phyloP scores from a whole-genome alignment of 2,888 invertebrate genomes.

The Aporophyla lueneburgensis region DNA sequence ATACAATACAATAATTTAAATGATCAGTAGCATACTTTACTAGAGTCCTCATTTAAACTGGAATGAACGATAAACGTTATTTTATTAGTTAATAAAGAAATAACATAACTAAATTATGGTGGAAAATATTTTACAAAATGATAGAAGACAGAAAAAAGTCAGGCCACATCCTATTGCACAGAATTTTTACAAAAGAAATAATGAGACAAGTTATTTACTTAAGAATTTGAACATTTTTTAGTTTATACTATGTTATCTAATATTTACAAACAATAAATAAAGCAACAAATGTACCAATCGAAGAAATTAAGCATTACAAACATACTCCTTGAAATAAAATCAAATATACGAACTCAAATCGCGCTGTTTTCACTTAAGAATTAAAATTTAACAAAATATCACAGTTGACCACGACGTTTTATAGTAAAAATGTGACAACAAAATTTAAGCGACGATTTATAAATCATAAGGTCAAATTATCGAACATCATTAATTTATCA shows the following conservation, averaged over 20 bases:
- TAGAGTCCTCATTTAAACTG: slow-evolving; percentile 90
- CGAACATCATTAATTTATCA: slow-evolving; percentile 55
- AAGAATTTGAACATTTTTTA: slow-evolving; percentile 82
- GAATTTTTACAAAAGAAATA: slow-evolving; percentile 73
- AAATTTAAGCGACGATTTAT: slow-evolving; percentile 74
- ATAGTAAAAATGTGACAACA: slow-evolving; percentile 81
- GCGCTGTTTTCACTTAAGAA: slow-evolving; percentile 84
- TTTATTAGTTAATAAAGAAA: slow-evolving; percentile 88
- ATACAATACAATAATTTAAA: slow-evolving; percentile 91
- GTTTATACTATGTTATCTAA: slow-evolving; percentile 80
- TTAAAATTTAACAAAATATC: slow-evolving; percentile 90
- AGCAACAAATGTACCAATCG: slow-evolving; percentile 85
- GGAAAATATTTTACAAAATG: slow-evolving; percentile 82
- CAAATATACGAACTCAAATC: slow-evolving; percentile 80
- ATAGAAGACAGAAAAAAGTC: slow-evolving; percentile 76
- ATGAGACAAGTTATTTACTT: slow-evolving; percentile 67
- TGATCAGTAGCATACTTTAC: slow-evolving; percentile 88
- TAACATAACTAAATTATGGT: slow-evolving; percentile 88
- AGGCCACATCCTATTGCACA: slow-evolving; percentile 89
- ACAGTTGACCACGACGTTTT: slow-evolving; percentile 90
- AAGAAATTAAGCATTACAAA: slow-evolving; percentile 76
- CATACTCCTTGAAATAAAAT: slow-evolving; percentile 74
- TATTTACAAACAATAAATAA: slow-evolving; percentile 91
- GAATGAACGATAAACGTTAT: slow-evolving; percentile 90
- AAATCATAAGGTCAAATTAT: slow-evolving; percentile 69